phyloP scores from a whole-genome alignment of 2,888 invertebrate species.

The Lepidochrysops patricia region DNA sequence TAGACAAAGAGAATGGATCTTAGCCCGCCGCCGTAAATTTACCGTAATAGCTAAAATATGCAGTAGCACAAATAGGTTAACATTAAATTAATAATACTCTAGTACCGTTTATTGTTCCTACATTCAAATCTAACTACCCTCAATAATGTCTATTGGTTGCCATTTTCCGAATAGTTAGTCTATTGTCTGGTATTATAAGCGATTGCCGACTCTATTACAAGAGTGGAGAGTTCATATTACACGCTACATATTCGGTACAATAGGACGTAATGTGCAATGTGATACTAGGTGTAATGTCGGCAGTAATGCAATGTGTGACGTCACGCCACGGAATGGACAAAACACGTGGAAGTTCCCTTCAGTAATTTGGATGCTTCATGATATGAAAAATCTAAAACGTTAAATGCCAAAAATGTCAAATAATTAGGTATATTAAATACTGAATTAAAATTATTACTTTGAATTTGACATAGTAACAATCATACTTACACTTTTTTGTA shows the following conservation, averaged over 20 bases:
- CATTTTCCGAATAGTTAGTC: slow-evolving; percentile 5
- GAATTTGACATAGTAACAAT: too few species aligned
- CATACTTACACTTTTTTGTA: too few species aligned
- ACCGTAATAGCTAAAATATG: background rate
- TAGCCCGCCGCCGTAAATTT: background rate
- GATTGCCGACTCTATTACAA: background rate
- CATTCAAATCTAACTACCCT: slow-evolving; percentile 13
- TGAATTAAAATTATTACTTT: too few species aligned
- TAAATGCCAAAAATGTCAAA: too few species aligned
- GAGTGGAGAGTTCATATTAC: background rate
- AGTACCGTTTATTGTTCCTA: slow-evolving; percentile 7
- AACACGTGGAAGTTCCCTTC: too few species aligned
- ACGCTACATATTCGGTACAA: background rate
- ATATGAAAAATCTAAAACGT: too few species aligned
- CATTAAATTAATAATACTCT: background rate
- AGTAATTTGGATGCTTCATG: too few species aligned
- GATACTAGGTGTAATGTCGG: too few species aligned
- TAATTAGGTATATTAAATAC: too few species aligned
- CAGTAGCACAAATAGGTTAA: background rate
- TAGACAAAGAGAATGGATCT: too few species aligned
- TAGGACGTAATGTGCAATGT: too few species aligned
- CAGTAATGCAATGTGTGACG: background rate
- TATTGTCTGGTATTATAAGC: background rate
- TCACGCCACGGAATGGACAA: too few species aligned
- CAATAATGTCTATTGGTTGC: slow-evolving; percentile 12